phyloP scores from a whole-genome alignment of 2,113 vertebrate species.

The Chascanopsetta lugubris region DNA sequence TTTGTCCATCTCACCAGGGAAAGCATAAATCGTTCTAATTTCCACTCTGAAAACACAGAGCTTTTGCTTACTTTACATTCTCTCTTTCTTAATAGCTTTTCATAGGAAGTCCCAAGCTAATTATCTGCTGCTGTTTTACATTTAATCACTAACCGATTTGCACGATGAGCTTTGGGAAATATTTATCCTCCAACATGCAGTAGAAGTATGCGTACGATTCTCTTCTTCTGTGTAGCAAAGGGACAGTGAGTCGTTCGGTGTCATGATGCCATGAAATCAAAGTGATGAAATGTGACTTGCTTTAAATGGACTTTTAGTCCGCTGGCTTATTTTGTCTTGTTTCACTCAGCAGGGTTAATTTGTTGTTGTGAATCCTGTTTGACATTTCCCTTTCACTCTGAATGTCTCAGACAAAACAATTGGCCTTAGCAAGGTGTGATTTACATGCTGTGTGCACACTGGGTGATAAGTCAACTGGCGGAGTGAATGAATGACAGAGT shows the following conservation, averaged over 20 bases:
- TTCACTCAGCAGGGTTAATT: conserved; percentile 15
- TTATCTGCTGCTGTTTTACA: conserved; percentile 26
- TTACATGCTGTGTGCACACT: conserved; percentile 43
- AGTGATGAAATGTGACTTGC: neutral
- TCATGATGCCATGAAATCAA: conserved; percentile 12
- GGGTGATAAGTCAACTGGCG: conserved; percentile 42
- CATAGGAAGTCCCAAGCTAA: conserved; percentile 10
- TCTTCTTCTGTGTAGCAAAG: neutral
- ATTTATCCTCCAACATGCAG: neutral
- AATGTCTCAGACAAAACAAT: conserved; percentile 48
- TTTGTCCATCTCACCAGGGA: conserved; percentile 9
- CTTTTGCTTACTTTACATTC: neutral
- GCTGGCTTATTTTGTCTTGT: conserved; percentile 23
- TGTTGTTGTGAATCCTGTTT: conserved; percentile 11
- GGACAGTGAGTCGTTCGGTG: neutral
- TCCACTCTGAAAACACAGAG: neutral
- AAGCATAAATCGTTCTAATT: conserved; percentile 21
- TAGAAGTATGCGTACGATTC: conserved; percentile 10
- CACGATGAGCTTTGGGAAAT: conserved; percentile 19
- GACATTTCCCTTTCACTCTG: conserved; percentile 24
- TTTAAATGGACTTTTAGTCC: conserved; percentile 11
- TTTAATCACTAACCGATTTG: conserved; percentile 36
- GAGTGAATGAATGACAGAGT: conserved; percentile 41
- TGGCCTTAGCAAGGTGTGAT: conserved; percentile 46
- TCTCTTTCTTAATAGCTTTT: neutral